Percentiles rank a stretch among this genome's conserved stretches.
Evolutionary conservation across 1,140 invertebrate genomes (phyloP).

Genomic region (Trachelipus rathkii): DNA sequence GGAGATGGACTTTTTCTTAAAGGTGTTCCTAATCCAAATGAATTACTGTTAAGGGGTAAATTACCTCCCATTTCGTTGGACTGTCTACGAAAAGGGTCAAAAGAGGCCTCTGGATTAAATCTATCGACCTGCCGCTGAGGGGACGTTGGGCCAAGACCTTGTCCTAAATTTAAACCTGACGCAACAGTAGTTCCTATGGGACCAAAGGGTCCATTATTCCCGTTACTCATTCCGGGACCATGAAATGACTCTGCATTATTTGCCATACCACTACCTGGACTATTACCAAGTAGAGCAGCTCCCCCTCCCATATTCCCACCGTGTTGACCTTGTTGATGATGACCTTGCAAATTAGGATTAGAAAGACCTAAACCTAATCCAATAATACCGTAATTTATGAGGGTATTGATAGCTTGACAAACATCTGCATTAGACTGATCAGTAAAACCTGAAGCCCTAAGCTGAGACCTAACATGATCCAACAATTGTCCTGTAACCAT

Average conservation of each 20-base stretch:
- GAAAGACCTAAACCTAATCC: slow-evolving; percentile 77
- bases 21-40: slow-evolving; percentile 69
- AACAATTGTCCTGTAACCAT: slow-evolving; percentile 72
- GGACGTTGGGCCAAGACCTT: slow-evolving; percentile 45
- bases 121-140: slow-evolving; percentile 44
- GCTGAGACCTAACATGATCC: slow-evolving; percentile 73
- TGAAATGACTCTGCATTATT: slow-evolving; percentile 46
- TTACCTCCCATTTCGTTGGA: slow-evolving; percentile 42
- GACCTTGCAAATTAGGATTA: slow-evolving; percentile 49
- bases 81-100: slow-evolving; percentile 45
- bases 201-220: slow-evolving; percentile 52
- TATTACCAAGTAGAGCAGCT: slow-evolving; percentile 30
- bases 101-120: slow-evolving; percentile 39
- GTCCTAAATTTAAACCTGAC: slow-evolving; percentile 47
- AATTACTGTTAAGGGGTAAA: slow-evolving; percentile 68
- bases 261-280: slow-evolving; percentile 46
- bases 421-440: slow-evolving; percentile 86
- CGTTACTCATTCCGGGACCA: slow-evolving; percentile 46
- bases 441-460: slow-evolving; percentile 79
- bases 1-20: slow-evolving; percentile 80
- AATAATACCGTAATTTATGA: slow-evolving; percentile 90
- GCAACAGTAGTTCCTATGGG: slow-evolving; percentile 45
- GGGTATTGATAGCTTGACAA: slow-evolving; percentile 78
- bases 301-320: slow-evolving; percentile 31
- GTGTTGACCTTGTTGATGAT: slow-evolving; percentile 34